These are phyloP conservation scores for Tubiluchus corallicola DNA, from an alignment of 2,888 invertebrate species.

Conservation along the genomic window DNA sequence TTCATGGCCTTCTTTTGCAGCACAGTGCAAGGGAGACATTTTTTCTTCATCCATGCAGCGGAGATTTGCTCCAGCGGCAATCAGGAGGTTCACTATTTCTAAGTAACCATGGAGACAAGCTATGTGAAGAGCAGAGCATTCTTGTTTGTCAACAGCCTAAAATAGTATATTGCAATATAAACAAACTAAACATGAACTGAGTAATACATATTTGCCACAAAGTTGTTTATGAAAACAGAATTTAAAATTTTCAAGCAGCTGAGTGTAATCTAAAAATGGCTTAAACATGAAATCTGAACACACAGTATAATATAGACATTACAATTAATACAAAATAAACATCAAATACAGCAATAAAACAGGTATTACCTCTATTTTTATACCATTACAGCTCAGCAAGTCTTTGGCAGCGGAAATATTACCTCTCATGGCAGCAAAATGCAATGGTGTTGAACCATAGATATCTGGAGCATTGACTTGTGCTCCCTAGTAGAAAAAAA, in stretches of 20 bases:
- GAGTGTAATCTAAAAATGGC: too few relatives aligned
- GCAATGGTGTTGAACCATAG: conserved; percentile 45
- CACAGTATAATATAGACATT: too few relatives aligned
- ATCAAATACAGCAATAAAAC: too few relatives aligned
- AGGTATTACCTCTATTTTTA: conserved; percentile 42
- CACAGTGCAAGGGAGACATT: conserved; percentile 61
- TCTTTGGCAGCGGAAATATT: conserved; percentile 48
- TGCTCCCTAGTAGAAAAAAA: conserved; percentile 40
- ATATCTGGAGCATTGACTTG: conserved; percentile 44
- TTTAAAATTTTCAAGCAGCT: too few relatives aligned
- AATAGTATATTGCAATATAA: not conserved
- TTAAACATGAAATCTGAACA: too few relatives aligned
- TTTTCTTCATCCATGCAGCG: conserved; percentile 38
- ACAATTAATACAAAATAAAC: too few relatives aligned
- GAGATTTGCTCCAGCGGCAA: conserved; percentile 56
- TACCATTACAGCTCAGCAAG: conserved; percentile 43
- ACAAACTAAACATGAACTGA: not conserved
- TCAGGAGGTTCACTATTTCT: conserved; percentile 36
- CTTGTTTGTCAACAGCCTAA: conserved; percentile 43
- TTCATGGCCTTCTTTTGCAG: conserved; percentile 49
- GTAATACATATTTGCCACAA: too few relatives aligned
- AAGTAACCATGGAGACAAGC: conserved; percentile 29
- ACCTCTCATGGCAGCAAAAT: conserved; percentile 57
- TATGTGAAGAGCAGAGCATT: conserved; percentile 46
- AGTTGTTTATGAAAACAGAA: too few relatives aligned